Percentiles rank a stretch among this genome's conserved stretches.
Conservation (phyloP, 2,113 vertebrate genomes). For the Oxyruncus cristatus region DNA sequence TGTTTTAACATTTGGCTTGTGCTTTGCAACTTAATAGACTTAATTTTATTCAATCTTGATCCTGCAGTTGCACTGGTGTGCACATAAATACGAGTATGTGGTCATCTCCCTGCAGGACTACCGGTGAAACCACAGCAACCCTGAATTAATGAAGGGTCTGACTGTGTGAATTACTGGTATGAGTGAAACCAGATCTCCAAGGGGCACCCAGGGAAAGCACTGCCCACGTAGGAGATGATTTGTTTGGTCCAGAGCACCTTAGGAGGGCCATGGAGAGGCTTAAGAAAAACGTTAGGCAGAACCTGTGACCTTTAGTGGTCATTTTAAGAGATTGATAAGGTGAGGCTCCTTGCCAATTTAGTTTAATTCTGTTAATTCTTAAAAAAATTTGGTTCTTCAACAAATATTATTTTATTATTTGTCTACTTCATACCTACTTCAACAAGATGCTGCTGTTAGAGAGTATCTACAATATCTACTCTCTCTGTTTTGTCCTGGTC, state of each 20-base stretch:
- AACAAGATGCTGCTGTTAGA: background rate
- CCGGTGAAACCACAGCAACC: background rate
- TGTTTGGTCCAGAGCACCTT: background rate
- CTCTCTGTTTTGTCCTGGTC: background rate
- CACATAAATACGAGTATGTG: background rate
- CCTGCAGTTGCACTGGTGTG: background rate
- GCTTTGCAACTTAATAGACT: background rate
- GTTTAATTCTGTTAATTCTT: background rate
- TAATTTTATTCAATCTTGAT: background rate
- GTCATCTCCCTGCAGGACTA: background rate
- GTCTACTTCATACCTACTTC: background rate
- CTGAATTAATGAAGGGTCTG: background rate
- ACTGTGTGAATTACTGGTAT: background rate
- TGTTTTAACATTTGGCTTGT: background rate
- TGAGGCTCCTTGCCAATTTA: background rate
- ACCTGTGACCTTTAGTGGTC: background rate
- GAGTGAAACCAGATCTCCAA: background rate
- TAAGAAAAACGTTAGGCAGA: background rate
- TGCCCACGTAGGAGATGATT: background rate
- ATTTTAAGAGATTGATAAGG: background rate
- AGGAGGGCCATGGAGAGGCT: background rate
- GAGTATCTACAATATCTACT: rapidly evolving
- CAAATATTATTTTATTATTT: background rate
- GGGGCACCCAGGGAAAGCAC: background rate
- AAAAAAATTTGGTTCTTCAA: too few relatives aligned